Evolutionary conservation across 2,888 invertebrate species (phyloP), one percentile per base, ranked within the genome.

Genomic region (Physocephala rufipes): DNA sequence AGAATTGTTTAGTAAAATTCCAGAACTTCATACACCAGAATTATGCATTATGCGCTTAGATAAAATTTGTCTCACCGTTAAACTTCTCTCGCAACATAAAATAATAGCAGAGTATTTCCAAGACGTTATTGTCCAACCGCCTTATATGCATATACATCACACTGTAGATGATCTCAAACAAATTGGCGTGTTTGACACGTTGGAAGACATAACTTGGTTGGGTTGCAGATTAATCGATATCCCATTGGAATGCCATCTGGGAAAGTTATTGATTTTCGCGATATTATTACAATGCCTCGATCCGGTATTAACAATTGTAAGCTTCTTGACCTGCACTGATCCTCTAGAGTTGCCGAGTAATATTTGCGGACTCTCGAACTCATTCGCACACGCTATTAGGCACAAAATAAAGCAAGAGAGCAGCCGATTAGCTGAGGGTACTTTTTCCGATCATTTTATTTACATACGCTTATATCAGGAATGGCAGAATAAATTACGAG

Each of bases 251-350:
- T 96, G 97, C 0, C 91, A 93, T 77, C 87, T 95, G 26, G 96
- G 95, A 0, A 96, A 97, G 86, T 94, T 95, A 91, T 87, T 98
- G 73, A 87, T 98, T 0, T 95, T 95, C 84, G 92, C 95, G 3
- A 92, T 95, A 68, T 91, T 96, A 0, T 89, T 97, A 79, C 95
- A 95, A 85, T 98, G 98, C 84, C 87, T 98, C 43, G 95, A 97
- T 86, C 98, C 98, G 1, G 90, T 98, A 36, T 86, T 97, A 72
- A 97, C 97, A 2, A 92, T 98, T 66, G 95, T 95, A 1, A 94
- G 96, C 82, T 90, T 92, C 75, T 87, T 97, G 76, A 91, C 95
- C 0, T 87, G 87, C 59, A 86, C 91, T 78, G 93, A 94, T 82
- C 92, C 92, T 0, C 92, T 93, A 82, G 87, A 91, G 74, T 87